Evolutionary conservation across 2,888 invertebrate species (phyloP).

Genomic region (Apodemia duryi): DNA sequence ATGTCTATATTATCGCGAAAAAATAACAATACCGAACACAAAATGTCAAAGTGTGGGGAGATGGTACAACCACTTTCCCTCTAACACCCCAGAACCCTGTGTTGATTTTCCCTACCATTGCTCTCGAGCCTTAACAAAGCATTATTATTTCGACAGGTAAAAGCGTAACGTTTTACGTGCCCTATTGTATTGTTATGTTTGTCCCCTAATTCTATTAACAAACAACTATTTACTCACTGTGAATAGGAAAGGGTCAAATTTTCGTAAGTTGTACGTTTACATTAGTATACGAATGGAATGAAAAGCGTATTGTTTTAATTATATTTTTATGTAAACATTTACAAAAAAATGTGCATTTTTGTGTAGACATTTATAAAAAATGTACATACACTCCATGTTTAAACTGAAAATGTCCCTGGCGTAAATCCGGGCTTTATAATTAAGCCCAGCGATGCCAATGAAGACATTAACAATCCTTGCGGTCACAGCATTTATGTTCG

Average conservation of each 20-base stretch:
- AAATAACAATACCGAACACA: conserved; percentile 20
- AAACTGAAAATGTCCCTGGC: conserved; percentile 43
- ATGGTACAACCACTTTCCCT: conserved; percentile 19
- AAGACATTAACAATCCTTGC: conserved; percentile 66
- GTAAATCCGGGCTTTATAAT: conserved; percentile 71
- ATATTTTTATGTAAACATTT: neutral
- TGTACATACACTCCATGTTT: neutral
- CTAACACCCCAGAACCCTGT: conserved; percentile 21
- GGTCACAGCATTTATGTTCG: conserved; percentile 44
- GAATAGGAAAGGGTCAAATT: conserved; percentile 44
- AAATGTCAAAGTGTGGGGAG: conserved; percentile 28
- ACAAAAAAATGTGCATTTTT: neutral
- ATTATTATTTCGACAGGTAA: conserved; percentile 59
- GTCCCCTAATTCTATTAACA: conserved; percentile 57
- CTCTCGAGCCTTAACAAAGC: conserved; percentile 30
- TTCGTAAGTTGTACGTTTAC: conserved; percentile 15
- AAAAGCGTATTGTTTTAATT: neutral
- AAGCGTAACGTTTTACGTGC: conserved; percentile 60
- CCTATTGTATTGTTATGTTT: conserved; percentile 55
- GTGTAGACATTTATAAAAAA: neutral
- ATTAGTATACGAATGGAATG: neutral
- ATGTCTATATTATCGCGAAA: conserved; percentile 21
- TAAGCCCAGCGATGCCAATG: conserved; percentile 71
- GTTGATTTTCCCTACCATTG: conserved; percentile 28
- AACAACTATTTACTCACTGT: conserved; percentile 51